Conservation (phyloP, 1,140 invertebrate species). For the Drosophila tristis region DNA sequence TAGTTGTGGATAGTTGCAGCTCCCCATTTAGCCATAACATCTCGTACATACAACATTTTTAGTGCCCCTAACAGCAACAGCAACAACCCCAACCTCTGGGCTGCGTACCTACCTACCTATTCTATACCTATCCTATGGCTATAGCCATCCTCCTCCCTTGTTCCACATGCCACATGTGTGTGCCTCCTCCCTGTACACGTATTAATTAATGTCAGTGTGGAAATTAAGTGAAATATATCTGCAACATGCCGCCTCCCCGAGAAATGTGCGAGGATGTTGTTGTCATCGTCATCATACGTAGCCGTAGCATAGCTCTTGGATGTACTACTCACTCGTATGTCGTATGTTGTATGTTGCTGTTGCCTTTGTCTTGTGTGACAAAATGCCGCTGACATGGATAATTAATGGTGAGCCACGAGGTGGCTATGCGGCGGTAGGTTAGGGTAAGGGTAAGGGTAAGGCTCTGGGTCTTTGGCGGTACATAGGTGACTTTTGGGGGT, state of each 20-base stretch:
- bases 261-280: slow-evolving; percentile 62
- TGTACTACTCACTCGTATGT: not conserved
- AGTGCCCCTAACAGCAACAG: slow-evolving; percentile 37
- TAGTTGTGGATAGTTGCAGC: slow-evolving; percentile 7
- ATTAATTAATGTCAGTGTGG: slow-evolving; percentile 79
- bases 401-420: slow-evolving; percentile 71
- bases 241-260: slow-evolving; percentile 62
- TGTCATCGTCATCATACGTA: slow-evolving; percentile 28
- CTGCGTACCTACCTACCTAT: no score
- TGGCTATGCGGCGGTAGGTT: not conserved
- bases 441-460: no score
- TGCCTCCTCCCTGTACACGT: slow-evolving; percentile 21
- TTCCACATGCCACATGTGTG: slow-evolving; percentile 1
- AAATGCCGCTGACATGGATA: slow-evolving; percentile 82
- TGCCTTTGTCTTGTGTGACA: slow-evolving; percentile 65
- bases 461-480: not conserved
- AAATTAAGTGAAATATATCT: slow-evolving; percentile 82
- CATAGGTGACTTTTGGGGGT: slow-evolving; percentile 19
- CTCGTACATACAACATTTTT: slow-evolving; percentile 61
- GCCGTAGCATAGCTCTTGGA: not conserved
- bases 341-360: slow-evolving; percentile 3
- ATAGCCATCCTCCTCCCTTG: no score
- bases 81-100: slow-evolving; percentile 27
- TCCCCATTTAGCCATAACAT: slow-evolving; percentile 35
- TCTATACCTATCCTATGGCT: no score